These are phyloP conservation scores for Cistogaster globosa DNA, from an alignment of 2,888 invertebrate species.

Conservation along the genomic window DNA sequence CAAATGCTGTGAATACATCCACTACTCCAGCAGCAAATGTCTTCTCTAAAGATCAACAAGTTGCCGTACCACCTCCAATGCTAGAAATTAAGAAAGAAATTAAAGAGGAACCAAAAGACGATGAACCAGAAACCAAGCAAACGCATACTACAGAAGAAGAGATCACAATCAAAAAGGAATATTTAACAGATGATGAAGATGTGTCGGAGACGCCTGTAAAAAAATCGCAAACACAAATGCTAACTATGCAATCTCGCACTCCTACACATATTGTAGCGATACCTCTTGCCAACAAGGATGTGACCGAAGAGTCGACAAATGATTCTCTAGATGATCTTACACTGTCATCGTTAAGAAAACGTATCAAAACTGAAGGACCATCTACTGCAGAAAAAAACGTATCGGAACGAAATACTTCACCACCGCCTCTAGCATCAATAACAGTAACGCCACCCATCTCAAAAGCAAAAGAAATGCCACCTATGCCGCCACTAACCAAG, in stretches of 20 bases:
- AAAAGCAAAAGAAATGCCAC: constrained; percentile 63
- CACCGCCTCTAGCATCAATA: constrained; percentile 35
- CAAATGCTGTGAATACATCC: constrained; percentile 44
- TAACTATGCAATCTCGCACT: constrained; percentile 30
- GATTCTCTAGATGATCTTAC: constrained; percentile 64
- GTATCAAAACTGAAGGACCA: constrained; percentile 63
- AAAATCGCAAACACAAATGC: constrained; percentile 4
- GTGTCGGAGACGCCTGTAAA: background rate
- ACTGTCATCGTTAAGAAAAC: constrained; percentile 60
- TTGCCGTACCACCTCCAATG: constrained; percentile 76
- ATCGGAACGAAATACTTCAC: constrained; percentile 13
- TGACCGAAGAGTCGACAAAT: constrained; percentile 65
- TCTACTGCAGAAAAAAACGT: constrained; percentile 2
- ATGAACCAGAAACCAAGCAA: constrained; percentile 47
- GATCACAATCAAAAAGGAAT: constrained; percentile 73
- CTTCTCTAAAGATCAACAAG: constrained; percentile 49
- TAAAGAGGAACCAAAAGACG: constrained; percentile 77
- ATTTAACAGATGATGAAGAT: constrained; percentile 73
- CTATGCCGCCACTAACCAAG: constrained; percentile 73
- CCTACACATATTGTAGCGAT: constrained; percentile 59
- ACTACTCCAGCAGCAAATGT: background rate
- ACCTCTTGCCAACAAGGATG: constrained; percentile 61
- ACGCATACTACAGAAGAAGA: background rate
- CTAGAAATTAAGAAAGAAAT: constrained; percentile 79
- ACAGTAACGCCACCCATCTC: background rate